These are phyloP conservation scores for Tragelaphus scriptus DNA, from an alignment of 2,113 vertebrate genomes.

Conservation along the genomic window DNA sequence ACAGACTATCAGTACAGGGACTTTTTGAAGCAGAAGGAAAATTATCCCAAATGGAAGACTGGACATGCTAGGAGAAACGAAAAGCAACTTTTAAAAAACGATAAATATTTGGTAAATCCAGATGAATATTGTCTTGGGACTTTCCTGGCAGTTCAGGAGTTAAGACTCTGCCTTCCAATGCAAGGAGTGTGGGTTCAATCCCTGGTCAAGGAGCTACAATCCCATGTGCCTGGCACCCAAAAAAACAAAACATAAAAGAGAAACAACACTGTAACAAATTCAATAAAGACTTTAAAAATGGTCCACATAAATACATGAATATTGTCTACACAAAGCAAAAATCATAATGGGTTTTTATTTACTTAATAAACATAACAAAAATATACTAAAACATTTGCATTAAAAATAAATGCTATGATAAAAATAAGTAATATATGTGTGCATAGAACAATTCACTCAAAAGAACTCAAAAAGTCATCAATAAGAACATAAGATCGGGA, in stretches of 20 bases:
- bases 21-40: not conserved
- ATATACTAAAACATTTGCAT: not conserved
- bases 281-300: not conserved
- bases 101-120: not conserved
- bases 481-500: not conserved
- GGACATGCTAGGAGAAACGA: not conserved
- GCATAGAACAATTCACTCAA: not conserved
- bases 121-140: not conserved
- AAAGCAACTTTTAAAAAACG: not conserved
- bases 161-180: not conserved
- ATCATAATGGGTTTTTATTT: not conserved
- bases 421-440: not conserved
- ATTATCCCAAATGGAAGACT: not conserved
- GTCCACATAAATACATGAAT: not conserved
- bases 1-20: not conserved
- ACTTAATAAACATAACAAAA: not conserved
- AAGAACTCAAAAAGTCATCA: not conserved
- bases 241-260: not conserved
- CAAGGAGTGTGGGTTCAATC: not conserved
- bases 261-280: not conserved
- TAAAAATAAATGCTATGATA: not conserved
- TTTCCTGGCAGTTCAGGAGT: not conserved
- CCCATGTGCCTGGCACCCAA: not conserved
- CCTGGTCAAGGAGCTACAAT: not conserved
- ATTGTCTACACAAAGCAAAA: not conserved